Evolutionary conservation across 2,797 vertebrate genomes (phyloP).

Genomic region (Myotis findleyi): DNA sequence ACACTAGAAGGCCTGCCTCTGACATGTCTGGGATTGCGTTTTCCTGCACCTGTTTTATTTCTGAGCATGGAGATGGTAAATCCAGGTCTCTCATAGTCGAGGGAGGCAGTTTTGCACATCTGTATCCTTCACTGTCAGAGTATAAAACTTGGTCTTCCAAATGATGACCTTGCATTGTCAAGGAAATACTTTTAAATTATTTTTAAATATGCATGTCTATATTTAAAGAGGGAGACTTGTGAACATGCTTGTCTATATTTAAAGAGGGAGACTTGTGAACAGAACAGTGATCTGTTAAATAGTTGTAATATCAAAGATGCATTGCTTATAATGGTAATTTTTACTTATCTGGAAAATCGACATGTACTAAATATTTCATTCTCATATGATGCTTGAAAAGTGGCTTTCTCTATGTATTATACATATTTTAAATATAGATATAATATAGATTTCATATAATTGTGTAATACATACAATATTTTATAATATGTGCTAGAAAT

Average conservation of each 20-base stretch:
- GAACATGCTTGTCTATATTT: background rate
- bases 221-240: background rate
- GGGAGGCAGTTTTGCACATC: background rate
- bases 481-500: background rate
- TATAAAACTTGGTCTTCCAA: background rate
- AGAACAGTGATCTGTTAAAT: background rate
- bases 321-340: background rate
- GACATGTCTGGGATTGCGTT: background rate
- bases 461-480: background rate
- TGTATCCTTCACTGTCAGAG: background rate
- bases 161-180: background rate
- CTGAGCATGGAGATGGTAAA: background rate
- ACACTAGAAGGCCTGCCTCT: background rate
- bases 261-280: background rate
- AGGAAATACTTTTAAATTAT: background rate
- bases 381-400: background rate
- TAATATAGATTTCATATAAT: background rate
- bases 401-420: background rate
- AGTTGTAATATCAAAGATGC: background rate
- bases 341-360: background rate
- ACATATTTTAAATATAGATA: background rate
- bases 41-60: background rate
- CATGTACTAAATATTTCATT: background rate
- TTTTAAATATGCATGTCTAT: background rate
- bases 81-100: background rate